These are phyloP conservation scores for Psittacula derbiana DNA, from an alignment of 2,797 vertebrate species.

Conservation along the genomic window DNA sequence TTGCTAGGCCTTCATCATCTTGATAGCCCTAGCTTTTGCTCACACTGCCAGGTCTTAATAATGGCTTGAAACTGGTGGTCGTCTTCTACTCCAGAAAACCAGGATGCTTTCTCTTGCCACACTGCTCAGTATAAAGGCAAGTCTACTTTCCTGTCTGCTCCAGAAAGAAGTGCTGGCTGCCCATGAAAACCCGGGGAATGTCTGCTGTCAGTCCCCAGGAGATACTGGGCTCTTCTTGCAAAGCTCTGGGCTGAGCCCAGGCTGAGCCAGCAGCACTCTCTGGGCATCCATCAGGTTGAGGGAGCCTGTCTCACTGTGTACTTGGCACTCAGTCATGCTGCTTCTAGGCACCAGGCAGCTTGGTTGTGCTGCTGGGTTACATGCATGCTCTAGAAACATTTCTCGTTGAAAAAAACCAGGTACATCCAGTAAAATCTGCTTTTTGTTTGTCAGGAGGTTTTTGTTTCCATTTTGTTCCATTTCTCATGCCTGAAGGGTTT, in stretches of 20 bases:
- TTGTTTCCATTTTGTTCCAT: background rate
- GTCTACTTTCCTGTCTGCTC: background rate
- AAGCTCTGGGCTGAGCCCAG: background rate
- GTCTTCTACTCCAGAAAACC: background rate
- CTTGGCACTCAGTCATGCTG: background rate
- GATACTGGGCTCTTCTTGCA: background rate
- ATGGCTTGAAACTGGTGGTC: background rate
- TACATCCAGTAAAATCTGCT: background rate
- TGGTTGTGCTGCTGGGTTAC: background rate
- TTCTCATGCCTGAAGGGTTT: background rate
- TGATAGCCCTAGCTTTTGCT: background rate
- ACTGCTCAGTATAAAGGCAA: background rate
- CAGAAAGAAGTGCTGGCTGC: background rate
- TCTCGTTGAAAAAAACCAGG: background rate
- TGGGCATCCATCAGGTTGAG: background rate
- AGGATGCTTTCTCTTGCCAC: background rate
- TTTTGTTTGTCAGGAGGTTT: background rate
- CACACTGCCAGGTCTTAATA: background rate
- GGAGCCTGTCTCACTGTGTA: background rate
- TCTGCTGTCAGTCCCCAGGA: background rate
- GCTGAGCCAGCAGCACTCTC: background rate
- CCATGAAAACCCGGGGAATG: fast-evolving
- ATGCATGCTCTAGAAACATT: background rate
- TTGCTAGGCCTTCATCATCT: background rate
- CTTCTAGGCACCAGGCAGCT: background rate